Base-by-base conservation (phyloP, 2,888 invertebrate species). In the Hymenopus coronatus region DNA sequence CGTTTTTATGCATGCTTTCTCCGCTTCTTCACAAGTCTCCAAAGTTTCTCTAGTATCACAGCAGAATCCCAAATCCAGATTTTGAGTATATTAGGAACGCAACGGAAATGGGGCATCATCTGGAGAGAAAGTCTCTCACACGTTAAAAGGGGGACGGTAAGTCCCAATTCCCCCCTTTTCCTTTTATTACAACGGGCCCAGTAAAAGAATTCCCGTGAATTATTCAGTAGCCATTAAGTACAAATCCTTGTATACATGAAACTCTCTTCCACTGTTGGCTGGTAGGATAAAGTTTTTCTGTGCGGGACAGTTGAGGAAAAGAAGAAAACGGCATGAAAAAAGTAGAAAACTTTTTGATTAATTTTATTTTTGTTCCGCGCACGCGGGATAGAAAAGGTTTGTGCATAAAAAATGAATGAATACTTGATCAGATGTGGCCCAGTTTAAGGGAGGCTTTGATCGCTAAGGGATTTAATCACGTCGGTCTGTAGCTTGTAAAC, bases 191-290 rank as follows among this genome's bases (percentile, higher is more conserved):
- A 81, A 30, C 40, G 28, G 28, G 54, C 54, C 54, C 20, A 70
- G 85, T 46, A 82, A 28, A 20, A 82, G 86, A 88, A 85, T 82
- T 85, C 82, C 12, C 30, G 70, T 88, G 88, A 85, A 88, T 88
- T 46, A 88, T 88, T 88, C 88, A 88, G 88, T 85, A 85, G 88
- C 88, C 85, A 88, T 88, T 88, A 88, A 85, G 85, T 85, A 88
- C 88, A 88, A 88, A 86, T 40, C 83, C 88, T 85, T 86, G 88
- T 88, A 85, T 86, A 84, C 85, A 88, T 27, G 86, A 81, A 46
- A 20, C 81, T 86, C 86, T 28, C 28, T 81, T 30, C 86, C 20
- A 70, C 28, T 70, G 15, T 70, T 20, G 54, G 54, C 25, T 70
- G 20, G 54, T 25, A 70, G 54, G 54, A 70, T 70, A 70, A 70